A percentile compares a stretch with the other conserved stretches of the same genome.
Evolutionary conservation across 2,888 invertebrate species (phyloP).

Genomic region (Nezara viridula): DNA sequence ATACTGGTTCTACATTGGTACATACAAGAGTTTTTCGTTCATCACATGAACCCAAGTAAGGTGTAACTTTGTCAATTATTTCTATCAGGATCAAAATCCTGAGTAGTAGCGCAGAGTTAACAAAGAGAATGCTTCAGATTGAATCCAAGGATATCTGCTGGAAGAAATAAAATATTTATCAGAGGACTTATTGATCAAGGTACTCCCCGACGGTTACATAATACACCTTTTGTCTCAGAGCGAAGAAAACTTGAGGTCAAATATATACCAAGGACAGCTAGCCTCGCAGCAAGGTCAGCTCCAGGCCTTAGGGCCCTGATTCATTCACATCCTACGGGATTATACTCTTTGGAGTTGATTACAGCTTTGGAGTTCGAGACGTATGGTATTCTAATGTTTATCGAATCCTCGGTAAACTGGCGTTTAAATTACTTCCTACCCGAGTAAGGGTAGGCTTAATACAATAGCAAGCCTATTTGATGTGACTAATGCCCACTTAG

Average conservation of each 20-base stretch:
- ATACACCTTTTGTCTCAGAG: slow-evolving; percentile 25
- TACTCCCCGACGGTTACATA: neutral
- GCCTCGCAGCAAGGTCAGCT: neutral
- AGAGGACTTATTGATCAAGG: slow-evolving; percentile 29
- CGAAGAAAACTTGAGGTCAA: slow-evolving; percentile 35
- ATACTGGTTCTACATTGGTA: no score
- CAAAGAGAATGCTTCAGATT: neutral
- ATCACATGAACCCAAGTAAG: no score
- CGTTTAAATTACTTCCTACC: slow-evolving; percentile 13
- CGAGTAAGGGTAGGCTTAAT: neutral
- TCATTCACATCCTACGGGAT: slow-evolving; percentile 20
- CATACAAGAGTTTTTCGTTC: no score
- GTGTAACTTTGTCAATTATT: no score
- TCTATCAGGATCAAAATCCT: neutral
- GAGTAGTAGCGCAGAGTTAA: neutral
- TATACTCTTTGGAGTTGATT: neutral
- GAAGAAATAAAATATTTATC: neutral
- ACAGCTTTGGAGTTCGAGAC: neutral
- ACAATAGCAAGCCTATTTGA: neutral
- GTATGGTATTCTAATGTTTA: neutral
- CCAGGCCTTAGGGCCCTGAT: neutral
- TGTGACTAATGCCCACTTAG: neutral
- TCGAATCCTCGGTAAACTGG: neutral
- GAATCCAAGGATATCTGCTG: neutral
- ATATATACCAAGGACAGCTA: slow-evolving; percentile 26